Evolutionary conservation across 2,888 invertebrate species (phyloP), one percentile per base, ranked within the genome.

Genomic region (Pyralis farinalis): DNA sequence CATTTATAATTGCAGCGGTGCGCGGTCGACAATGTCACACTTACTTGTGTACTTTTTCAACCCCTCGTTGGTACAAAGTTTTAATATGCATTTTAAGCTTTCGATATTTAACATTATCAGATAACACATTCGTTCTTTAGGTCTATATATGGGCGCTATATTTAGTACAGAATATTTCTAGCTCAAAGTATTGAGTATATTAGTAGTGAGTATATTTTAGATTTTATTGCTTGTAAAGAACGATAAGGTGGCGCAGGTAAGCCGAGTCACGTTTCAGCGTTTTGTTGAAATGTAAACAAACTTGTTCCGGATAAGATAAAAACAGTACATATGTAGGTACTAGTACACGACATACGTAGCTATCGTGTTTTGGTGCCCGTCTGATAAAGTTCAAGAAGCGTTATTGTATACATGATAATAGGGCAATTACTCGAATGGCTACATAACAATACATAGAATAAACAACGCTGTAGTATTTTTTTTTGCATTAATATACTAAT

Each of bases 1-100:
- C 82, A 80, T 86, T 87, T 87, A 86, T 86, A 87, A 87, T 88
- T 86, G 85, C 86, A 82, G 76, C 69, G 85, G 85, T 84, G 86
- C 84, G 82, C 86, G 79, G 73, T 75, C 76, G 79, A 69, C 81
- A 79, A 80, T 78, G 77, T 78, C 80, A 77, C 78, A 77, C 73
- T 78, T 71, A 61, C 58, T 71, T 71, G 69, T 68, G 62, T 73
- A 67, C 63, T 73, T 78, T 73, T 66, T 72, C 63, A 60, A 70
- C 75, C 73, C 74, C 68, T 69, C 55, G 63, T 63, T 63, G 38
- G 62, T 21, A 33, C 28, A 12, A 7, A 28, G 33, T 27, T 33
- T 28, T n/a, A 33, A 25, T 28, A 11, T 8, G 21, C 21, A 22
- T 37, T 22, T 12, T 3, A 12, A 32, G 12, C 16, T 22, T 38